A percentile compares a stretch with the other conserved stretches of the same genome.
Conservation (phyloP, 2,797 vertebrate genomes). For the Pseudochromis fuscus region DNA sequence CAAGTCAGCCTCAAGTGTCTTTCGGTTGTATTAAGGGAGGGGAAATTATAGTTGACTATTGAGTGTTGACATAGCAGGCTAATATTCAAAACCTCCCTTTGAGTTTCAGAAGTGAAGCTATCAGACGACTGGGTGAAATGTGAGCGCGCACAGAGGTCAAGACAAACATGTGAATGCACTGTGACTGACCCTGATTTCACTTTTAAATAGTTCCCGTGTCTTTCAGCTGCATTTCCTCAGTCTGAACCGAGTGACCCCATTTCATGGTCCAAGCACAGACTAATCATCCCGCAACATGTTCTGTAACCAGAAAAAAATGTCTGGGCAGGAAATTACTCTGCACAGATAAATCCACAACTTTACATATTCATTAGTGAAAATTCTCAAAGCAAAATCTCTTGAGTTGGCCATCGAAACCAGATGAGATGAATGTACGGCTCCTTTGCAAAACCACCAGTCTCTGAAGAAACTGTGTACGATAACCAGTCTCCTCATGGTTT, state of each 20-base stretch:
- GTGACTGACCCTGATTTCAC: conserved; percentile 14
- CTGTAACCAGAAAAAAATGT: conserved; percentile 64
- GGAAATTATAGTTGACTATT: background rate
- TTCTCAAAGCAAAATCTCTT: conserved; percentile 34
- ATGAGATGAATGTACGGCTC: conserved; percentile 43
- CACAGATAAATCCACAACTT: conserved; percentile 65
- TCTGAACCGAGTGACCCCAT: conserved; percentile 62
- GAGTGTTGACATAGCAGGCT: background rate
- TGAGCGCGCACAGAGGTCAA: conserved; percentile 6
- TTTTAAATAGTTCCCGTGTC: conserved; percentile 51
- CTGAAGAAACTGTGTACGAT: conserved; percentile 25
- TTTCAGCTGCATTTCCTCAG: conserved; percentile 38
- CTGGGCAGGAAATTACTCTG: conserved; percentile 70
- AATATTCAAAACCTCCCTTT: background rate
- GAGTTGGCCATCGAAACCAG: conserved; percentile 39
- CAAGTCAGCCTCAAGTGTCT: conserved; percentile 18
- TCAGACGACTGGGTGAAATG: background rate
- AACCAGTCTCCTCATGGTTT: background rate
- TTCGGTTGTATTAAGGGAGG: background rate
- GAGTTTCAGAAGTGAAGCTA: background rate
- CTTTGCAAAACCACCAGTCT: conserved; percentile 31
- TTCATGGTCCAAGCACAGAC: conserved; percentile 61
- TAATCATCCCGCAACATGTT: conserved; percentile 74
- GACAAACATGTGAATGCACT: conserved; percentile 12
- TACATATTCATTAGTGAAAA: conserved; percentile 63